Conservation (phyloP, 1,140 invertebrate genomes). For the Cryptotermes secundus region DNA sequence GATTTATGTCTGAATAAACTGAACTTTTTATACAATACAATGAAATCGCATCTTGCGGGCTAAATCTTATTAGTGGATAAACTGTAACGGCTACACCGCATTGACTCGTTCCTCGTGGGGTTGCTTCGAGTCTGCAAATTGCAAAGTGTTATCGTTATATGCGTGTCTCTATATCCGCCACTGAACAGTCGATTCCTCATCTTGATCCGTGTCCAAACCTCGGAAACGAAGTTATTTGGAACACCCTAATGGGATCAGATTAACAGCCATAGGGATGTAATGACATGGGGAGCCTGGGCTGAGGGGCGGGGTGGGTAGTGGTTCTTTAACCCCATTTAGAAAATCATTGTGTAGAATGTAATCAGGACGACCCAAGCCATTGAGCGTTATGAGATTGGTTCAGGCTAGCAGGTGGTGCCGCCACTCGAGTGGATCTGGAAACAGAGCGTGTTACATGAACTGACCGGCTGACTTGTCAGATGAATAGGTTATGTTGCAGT, state of each 20-base stretch:
- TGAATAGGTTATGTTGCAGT: too few species aligned
- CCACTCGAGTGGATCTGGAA: background rate
- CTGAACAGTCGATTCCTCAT: background rate
- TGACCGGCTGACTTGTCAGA: too few species aligned
- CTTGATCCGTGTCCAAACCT: slow-evolving; percentile 5
- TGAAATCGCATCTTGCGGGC: too few species aligned
- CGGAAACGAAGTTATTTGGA: background rate
- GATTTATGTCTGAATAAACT: too few species aligned
- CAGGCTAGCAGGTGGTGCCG: background rate
- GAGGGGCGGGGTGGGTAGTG: too few species aligned
- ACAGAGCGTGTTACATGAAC: background rate
- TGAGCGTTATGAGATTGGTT: background rate
- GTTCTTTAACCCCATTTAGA: slow-evolving; percentile 17
- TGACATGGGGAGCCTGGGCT: background rate
- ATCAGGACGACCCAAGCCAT: background rate
- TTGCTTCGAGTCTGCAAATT: too few species aligned
- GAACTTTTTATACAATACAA: too few species aligned
- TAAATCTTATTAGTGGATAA: too few species aligned
- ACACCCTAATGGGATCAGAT: background rate
- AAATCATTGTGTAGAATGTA: background rate
- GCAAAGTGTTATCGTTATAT: too few species aligned
- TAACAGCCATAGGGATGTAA: background rate
- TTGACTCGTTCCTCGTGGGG: too few species aligned
- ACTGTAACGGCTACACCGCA: too few species aligned
- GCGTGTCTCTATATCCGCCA: background rate